Evolutionary conservation across 2,113 vertebrate genomes (phyloP), one percentile per base, ranked within the genome.

Genomic region (Balaenoptera acutorostrata): DNA sequence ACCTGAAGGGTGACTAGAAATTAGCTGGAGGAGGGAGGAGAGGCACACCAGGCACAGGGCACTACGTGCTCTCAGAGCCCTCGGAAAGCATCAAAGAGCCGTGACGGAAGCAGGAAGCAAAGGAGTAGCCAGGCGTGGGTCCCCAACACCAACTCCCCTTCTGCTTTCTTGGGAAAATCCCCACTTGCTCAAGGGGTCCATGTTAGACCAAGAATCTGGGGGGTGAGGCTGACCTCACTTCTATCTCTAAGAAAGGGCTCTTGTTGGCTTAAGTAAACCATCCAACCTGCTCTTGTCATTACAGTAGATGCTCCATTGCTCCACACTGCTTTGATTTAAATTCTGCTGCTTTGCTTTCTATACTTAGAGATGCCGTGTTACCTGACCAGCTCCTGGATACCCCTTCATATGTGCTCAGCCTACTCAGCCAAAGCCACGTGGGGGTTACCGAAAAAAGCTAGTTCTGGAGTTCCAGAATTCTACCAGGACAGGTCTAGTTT

Each of bases 111-210:
- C 21, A 52, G 69, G 27, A 44, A 20, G n/a, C 46, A 29, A 5
- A 20, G 33, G 59, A 2, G 52, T 1, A 36, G 31, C 31, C 71
- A 14, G 29, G 63, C 2, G 0, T 4, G 3, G 3, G 68, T 21
- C 29, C 36, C 88, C 75, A 82, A 33, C 27, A 4, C 7, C 25
- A 21, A 0, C 41, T 13, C 0, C 25, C 12, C 33, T 63, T 23
- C 72, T 77, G n/a, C 36, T 63, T 61, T 36, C 39, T 59, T 8
- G 27, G 27, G 75, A 77, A 41, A 61, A 63, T 44, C 49, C 59
- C 41, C 33, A 20, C 25, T 52, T 55, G 44, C 63, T 68, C 31
- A 9, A 77, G 52, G 29, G 44, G 27, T 71, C 9, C 13, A 11
- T 44, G 36, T 49, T 13, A 52, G 75, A 23, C 13, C 21, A 8